Base-by-base conservation (phyloP, 2,888 invertebrate genomes). In the Rhamphomyia laevipes region DNA sequence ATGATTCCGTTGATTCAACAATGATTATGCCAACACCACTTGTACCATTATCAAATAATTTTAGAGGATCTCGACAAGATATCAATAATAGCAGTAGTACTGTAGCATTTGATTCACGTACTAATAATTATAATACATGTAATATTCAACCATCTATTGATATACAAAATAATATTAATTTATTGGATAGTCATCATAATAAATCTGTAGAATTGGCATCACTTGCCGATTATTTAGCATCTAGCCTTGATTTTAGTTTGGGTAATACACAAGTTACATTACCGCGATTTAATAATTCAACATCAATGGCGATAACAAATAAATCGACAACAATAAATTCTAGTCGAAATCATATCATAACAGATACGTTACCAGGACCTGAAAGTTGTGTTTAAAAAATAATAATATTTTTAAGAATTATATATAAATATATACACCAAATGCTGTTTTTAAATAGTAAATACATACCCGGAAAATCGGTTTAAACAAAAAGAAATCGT, bases 291-390 rank as follows among this genome's bases (percentile, higher is more conserved):
- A 47, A n/a, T 23, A 51, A 49, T 48, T 18, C 48, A 53, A 57
- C 60, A 18, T 53, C 56, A 49, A 48, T 57, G 35, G 55, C 61
- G 54, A 64, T 65, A 51, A 64, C 66, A 60, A 66, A 66, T 57
- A 68, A 68, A 66, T 61, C 66, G 51, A 64, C 63, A 50, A 67
- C 77, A 70, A 73, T 78, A 65, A 53, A 78, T 68, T 48, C 52
- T 30, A 77, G 82, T 56, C 65, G 67, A 71, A 84, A 85, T 68
- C 84, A 84, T 63, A 86, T 88, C 51, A 78, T 89, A 61, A 84
- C 88, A 46, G 87, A 88, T 67, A 82, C 86, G 58, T 78, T 89
- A 67, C 89, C 89, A 30, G 89, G 89, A 52, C 89, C 88, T 40
- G 89, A 89, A 69, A 89, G 88, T 74, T 89, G 89, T 73, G 89